Conservation (phyloP, 30 jellyfish, hydroid and myxozoan species). For the Clytia hemisphaerica region DNA sequence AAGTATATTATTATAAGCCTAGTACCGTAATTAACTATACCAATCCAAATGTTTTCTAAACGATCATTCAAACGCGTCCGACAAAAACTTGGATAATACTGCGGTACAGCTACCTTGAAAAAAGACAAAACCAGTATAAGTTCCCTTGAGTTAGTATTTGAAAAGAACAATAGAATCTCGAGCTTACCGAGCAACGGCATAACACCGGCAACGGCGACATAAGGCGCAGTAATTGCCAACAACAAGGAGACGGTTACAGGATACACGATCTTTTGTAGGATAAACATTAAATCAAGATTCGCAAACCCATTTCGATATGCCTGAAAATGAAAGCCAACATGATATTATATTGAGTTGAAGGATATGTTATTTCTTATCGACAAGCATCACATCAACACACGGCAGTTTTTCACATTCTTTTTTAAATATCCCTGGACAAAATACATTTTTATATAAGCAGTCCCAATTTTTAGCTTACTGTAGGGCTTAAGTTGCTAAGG, state of each 20-base stretch:
- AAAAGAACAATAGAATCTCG: no score
- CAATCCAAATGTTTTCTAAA: neutral
- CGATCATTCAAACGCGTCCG: no score
- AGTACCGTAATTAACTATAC: neutral
- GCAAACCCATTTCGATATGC: constrained; percentile 81
- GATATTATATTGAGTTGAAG: neutral
- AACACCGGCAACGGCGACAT: constrained; percentile 55
- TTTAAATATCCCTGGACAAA: no score
- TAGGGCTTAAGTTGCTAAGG: no score
- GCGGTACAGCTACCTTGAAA: no score
- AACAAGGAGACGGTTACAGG: constrained; percentile 66
- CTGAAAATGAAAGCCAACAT: constrained; percentile 26
- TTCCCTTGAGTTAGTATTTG: no score
- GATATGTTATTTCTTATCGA: neutral
- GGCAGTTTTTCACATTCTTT: neutral
- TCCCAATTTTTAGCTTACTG: neutral
- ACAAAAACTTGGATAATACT: no score
- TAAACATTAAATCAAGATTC: constrained; percentile 55
- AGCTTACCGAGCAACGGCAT: constrained; percentile 56
- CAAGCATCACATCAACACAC: neutral
- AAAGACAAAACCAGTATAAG: no score
- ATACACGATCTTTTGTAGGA: constrained; percentile 38
- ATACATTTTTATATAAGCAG: no score
- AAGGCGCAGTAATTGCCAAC: constrained; percentile 59
- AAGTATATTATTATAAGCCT: neutral